A percentile compares a stretch with the other conserved stretches of the same genome.
phyloP scores from a whole-genome alignment of 2,797 vertebrate species.

The Hyperoplus immaculatus region DNA sequence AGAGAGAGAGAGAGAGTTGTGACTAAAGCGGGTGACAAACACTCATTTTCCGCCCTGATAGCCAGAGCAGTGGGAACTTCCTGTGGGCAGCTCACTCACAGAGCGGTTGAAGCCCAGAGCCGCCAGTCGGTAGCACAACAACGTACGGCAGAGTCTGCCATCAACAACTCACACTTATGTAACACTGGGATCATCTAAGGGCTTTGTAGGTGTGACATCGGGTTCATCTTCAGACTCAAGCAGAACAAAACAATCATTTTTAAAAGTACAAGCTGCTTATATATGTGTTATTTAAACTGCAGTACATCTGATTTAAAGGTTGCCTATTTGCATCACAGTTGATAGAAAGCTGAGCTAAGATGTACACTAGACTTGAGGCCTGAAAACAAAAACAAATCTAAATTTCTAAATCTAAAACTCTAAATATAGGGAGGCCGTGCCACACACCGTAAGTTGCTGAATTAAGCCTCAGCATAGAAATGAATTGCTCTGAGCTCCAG shows the following conservation, averaged over 20 bases:
- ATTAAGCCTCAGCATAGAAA: not conserved
- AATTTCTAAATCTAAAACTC: too few species aligned
- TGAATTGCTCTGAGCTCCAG: not conserved
- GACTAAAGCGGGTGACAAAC: conserved; percentile 81
- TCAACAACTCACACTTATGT: conserved; percentile 1
- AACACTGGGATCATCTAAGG: too few species aligned
- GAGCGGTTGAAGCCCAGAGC: conserved; percentile 48
- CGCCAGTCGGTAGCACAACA: conserved; percentile 7
- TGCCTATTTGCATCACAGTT: too few species aligned
- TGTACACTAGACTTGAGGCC: too few species aligned
- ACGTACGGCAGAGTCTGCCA: conserved; percentile 15
- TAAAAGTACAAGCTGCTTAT: too few species aligned
- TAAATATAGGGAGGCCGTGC: not conserved
- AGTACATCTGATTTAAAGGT: too few species aligned
- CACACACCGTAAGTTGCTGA: not conserved
- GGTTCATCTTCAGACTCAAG: too few species aligned
- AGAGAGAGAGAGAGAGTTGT: conserved; percentile 47
- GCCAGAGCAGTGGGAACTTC: conserved; percentile 86
- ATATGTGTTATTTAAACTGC: too few species aligned
- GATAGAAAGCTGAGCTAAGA: too few species aligned
- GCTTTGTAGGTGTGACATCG: too few species aligned
- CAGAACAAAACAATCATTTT: not conserved
- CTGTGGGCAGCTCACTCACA: conserved; percentile 78
- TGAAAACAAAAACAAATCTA: too few species aligned
- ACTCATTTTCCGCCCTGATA: conserved; percentile 86